phyloP scores from a whole-genome alignment of 2,113 vertebrate species.

The Anseranas semipalmata region DNA sequence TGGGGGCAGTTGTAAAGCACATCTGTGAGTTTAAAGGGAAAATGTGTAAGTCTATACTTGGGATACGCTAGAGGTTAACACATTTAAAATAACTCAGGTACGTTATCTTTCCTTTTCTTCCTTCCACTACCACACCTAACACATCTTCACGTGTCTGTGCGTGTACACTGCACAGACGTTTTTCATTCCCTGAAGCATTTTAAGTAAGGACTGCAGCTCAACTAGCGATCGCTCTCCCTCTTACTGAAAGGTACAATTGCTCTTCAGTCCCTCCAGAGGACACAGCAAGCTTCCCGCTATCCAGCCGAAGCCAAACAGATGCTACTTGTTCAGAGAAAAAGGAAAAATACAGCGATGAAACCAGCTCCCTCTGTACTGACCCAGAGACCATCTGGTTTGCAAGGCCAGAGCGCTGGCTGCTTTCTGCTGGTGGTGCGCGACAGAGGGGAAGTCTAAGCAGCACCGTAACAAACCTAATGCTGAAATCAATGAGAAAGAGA shows the following conservation, averaged over 20 bases:
- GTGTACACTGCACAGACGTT: rapidly evolving
- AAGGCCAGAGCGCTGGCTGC: not conserved
- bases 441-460: no score
- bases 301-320: not conserved
- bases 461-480: rapidly evolving
- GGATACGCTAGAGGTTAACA: not conserved
- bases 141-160: rapidly evolving
- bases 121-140: not conserved
- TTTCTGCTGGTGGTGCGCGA: no score
- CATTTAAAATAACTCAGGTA: no score
- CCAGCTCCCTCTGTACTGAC: not conserved
- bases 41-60: rapidly evolving
- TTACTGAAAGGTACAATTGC: not conserved
- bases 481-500: not conserved
- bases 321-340: not conserved
- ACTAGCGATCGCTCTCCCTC: rapidly evolving
- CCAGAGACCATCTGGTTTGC: not conserved
- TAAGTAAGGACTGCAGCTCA: not conserved
- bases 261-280: not conserved
- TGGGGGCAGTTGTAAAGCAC: not conserved
- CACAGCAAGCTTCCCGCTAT: not conserved
- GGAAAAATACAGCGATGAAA: rapidly evolving
- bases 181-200: not conserved
- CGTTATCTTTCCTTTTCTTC: not conserved
- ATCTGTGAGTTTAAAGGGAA: not conserved